Conservation (phyloP, 2,113 vertebrate genomes). For the Ptychochromis oligacanthus region DNA sequence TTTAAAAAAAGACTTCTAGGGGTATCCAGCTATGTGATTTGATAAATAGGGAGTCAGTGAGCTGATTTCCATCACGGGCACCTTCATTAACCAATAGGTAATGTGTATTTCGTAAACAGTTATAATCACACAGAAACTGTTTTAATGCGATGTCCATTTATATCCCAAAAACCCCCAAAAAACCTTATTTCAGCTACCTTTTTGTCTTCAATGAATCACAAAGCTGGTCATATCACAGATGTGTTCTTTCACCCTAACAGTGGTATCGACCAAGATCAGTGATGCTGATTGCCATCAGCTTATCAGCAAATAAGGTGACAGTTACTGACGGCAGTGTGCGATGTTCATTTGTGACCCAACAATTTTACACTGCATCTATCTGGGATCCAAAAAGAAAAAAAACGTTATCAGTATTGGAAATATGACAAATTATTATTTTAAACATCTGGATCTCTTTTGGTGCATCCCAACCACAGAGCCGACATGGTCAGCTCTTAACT, state of each 20-base stretch:
- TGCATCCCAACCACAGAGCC: not conserved
- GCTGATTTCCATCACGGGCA: constrained; percentile 10
- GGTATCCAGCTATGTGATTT: not conserved
- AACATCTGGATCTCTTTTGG: not conserved
- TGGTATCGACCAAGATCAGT: no score
- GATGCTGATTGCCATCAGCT: not conserved
- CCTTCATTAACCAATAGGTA: constrained; percentile 11
- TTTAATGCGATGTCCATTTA: not conserved
- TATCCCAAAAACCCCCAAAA: no score
- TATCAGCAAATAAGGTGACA: not conserved
- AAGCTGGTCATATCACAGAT: not conserved
- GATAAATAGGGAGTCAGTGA: not conserved
- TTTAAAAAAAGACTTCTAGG: not conserved
- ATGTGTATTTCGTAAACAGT: not conserved
- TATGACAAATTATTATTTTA: not conserved
- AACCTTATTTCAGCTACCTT: no score
- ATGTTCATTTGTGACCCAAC: not conserved
- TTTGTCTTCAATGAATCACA: not conserved
- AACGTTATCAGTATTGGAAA: not conserved
- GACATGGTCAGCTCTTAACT: not conserved
- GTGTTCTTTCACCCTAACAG: not conserved
- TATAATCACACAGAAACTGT: not conserved
- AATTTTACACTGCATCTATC: not conserved
- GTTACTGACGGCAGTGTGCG: not conserved
- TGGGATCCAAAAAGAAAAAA: not conserved